Percentiles rank a stretch among this genome's conserved stretches.
These are phyloP conservation scores for Leucophenga varia DNA, from an alignment of 1,140 invertebrate genomes.

Conservation along the genomic window DNA sequence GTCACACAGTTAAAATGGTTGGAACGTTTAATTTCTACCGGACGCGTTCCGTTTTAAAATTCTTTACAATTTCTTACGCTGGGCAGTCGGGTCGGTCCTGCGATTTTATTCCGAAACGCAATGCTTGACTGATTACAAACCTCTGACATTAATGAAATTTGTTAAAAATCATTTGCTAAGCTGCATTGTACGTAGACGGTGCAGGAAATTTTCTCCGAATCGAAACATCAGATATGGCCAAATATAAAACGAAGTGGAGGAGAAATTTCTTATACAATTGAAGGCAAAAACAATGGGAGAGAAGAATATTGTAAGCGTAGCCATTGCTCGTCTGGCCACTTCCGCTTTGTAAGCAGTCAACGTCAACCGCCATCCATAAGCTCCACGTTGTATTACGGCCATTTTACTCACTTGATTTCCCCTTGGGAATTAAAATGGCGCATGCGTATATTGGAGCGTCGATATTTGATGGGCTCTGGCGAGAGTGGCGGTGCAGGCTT, in stretches of 20 bases:
- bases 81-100: not conserved
- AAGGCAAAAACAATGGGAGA: no score
- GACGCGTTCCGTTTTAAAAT: no score
- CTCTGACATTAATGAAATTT: slow-evolving; percentile 56
- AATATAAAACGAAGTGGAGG: slow-evolving; percentile 29
- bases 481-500: slow-evolving; percentile 5
- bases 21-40: no score
- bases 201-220: slow-evolving; percentile 42
- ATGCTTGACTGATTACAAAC: slow-evolving; percentile 56
- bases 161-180: slow-evolving; percentile 51
- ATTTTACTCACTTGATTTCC: no score
- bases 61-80: slow-evolving; percentile 2
- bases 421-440: not conserved
- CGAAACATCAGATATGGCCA: not conserved
- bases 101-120: slow-evolving; percentile 40
- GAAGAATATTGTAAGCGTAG: no score
- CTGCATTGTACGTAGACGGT: slow-evolving; percentile 18
- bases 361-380: no score
- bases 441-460: slow-evolving; percentile 4
- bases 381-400: no score
- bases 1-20: no score
- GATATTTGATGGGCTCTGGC: slow-evolving; percentile 21
- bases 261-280: no score
- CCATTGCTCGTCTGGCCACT: no score
- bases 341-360: no score